Conservation (phyloP, 2,797 vertebrate species). For the Micromesistius poutassou region DNA sequence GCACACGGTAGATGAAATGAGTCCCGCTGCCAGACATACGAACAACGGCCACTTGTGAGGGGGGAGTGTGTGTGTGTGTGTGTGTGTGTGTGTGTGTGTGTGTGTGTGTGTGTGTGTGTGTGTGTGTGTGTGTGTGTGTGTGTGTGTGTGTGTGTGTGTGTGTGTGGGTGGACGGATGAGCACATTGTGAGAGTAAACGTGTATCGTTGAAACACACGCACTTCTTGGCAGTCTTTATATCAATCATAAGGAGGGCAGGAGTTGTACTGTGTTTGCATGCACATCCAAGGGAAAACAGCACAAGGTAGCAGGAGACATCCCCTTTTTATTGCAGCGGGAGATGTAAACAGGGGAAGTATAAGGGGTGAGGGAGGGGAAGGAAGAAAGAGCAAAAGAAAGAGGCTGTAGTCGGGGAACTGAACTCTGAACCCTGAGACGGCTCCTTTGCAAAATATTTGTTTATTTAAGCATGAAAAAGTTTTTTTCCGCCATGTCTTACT, state of each 20-base stretch:
- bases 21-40: neutral
- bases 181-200: neutral
- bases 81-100: constrained; percentile 2
- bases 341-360: neutral
- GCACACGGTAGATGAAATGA: neutral
- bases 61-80: constrained; percentile 6
- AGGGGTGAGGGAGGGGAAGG: neutral
- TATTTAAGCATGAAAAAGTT: constrained; percentile 43
- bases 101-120: constrained; percentile 8
- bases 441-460: constrained; percentile 24
- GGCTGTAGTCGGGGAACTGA: constrained; percentile 23
- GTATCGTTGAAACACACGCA: neutral
- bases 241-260: neutral
- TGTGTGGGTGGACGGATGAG: neutral
- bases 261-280: neutral
- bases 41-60: neutral
- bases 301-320: no score
- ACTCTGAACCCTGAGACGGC: constrained; percentile 28
- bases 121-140: neutral
- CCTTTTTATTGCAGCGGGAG: no score
- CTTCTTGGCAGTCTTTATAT: neutral
- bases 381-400: neutral
- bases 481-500: constrained; percentile 45
- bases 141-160: constrained; percentile 3
- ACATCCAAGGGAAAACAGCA: no score